phyloP scores from a whole-genome alignment of 2,888 invertebrate species.

The Mesoligia furuncula region DNA sequence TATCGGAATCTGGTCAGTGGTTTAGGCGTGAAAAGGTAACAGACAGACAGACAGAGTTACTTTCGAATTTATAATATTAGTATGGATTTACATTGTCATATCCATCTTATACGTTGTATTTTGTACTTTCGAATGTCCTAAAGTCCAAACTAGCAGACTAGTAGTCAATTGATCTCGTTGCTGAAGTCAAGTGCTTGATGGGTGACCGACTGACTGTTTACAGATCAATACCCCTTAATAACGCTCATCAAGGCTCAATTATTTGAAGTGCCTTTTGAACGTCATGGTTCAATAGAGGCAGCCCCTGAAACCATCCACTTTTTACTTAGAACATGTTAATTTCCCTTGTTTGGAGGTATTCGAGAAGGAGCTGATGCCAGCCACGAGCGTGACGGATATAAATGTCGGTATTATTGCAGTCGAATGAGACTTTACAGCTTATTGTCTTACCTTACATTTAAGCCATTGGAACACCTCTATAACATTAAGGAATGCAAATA shows the following conservation, averaged over 20 bases:
- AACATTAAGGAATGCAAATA: too few relatives aligned
- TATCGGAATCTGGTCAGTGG: too few relatives aligned
- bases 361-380: background rate
- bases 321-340: background rate
- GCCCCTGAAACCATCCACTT: background rate
- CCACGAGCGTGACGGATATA: background rate
- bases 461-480: too few relatives aligned
- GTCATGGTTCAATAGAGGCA: background rate
- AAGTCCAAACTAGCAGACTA: background rate
- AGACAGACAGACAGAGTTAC: too few relatives aligned
- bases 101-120: background rate
- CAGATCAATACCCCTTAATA: constrained; percentile 6
- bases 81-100: background rate
- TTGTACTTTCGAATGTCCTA: background rate
- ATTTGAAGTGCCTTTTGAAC: background rate
- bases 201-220: constrained; percentile 2
- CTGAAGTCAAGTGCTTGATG: constrained; percentile 19
- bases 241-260: background rate
- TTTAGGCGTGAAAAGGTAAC: too few relatives aligned
- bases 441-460: background rate
- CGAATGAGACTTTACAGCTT: background rate
- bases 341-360: background rate
- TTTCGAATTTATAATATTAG: too few relatives aligned
- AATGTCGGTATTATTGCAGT: background rate
- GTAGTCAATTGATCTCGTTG: constrained; percentile 19